A percentile compares a stretch with the other conserved stretches of the same genome.
phyloP scores from a whole-genome alignment of 2,113 vertebrate species.

The Vireo altiloquus region DNA sequence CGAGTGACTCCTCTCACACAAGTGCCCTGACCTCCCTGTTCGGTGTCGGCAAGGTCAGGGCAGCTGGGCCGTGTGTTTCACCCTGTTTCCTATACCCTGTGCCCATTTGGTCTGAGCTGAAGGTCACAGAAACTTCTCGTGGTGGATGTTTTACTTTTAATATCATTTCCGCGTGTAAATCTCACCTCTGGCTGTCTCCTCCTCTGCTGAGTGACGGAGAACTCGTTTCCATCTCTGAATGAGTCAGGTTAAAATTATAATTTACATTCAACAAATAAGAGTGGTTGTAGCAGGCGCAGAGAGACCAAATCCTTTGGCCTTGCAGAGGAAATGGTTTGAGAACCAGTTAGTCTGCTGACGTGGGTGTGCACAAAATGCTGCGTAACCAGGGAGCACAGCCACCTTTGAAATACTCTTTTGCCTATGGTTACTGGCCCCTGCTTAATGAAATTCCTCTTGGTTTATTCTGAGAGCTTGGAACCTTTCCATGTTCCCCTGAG shows the following conservation, averaged over 20 bases:
- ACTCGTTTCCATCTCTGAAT: background rate
- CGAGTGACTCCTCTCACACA: too few relatives aligned
- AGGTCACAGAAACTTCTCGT: background rate
- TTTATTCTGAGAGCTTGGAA: background rate
- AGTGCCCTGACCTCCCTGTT: background rate
- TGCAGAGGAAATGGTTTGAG: background rate
- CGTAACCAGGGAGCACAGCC: rapidly evolving
- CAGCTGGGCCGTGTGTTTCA: background rate
- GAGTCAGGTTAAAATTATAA: background rate
- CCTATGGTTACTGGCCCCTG: background rate
- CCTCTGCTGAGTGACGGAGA: rapidly evolving
- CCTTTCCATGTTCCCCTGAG: background rate
- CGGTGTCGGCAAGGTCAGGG: background rate
- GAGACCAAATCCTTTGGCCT: background rate
- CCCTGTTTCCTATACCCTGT: background rate
- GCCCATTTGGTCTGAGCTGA: background rate
- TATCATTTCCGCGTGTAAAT: background rate
- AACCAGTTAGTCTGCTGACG: background rate
- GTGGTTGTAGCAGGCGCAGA: background rate
- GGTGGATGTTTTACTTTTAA: background rate
- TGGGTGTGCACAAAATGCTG: background rate
- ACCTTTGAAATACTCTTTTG: background rate
- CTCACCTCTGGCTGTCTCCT: background rate
- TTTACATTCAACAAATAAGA: background rate
- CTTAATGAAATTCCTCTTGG: background rate